phyloP scores from a whole-genome alignment of 2,113 vertebrate species.

The Balaeniceps rex region DNA sequence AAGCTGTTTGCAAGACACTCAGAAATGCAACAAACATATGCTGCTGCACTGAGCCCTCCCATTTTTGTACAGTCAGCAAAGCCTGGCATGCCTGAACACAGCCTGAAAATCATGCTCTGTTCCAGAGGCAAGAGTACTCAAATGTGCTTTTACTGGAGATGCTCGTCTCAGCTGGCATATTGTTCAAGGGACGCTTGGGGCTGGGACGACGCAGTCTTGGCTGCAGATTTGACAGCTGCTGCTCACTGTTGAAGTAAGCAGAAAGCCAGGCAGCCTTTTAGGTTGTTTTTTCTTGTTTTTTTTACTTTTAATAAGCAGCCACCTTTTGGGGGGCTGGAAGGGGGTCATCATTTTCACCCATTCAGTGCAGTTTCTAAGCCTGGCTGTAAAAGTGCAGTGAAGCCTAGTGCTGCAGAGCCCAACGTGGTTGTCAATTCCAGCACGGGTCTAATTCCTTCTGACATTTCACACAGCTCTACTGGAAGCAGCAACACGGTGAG shows the following conservation, averaged over 20 bases:
- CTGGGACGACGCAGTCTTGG: constrained; percentile 13
- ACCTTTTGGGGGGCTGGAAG: not conserved
- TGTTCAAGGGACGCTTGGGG: not conserved
- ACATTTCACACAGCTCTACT: constrained; percentile 70
- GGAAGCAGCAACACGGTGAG: constrained; percentile 67
- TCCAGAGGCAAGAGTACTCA: not conserved
- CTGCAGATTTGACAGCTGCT: not conserved
- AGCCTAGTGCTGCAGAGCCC: not conserved
- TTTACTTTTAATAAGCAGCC: not conserved
- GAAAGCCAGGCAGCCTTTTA: not conserved
- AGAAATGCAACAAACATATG: not conserved
- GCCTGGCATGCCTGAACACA: constrained; percentile 24
- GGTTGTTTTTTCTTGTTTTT: not conserved
- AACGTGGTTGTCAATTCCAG: not conserved
- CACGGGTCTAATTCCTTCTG: constrained; percentile 66
- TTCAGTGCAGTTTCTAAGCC: not conserved
- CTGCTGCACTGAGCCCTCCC: not conserved
- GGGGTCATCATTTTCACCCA: not conserved
- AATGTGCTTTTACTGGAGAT: constrained; percentile 12
- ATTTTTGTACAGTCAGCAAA: constrained; percentile 39
- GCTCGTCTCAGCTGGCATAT: not conserved
- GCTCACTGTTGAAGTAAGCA: not conserved
- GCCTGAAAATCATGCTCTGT: not conserved
- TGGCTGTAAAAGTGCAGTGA: not conserved
- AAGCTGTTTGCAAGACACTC: not conserved